These are phyloP conservation scores for Achroia grisella DNA, from an alignment of 1,140 invertebrate genomes.

Conservation along the genomic window DNA sequence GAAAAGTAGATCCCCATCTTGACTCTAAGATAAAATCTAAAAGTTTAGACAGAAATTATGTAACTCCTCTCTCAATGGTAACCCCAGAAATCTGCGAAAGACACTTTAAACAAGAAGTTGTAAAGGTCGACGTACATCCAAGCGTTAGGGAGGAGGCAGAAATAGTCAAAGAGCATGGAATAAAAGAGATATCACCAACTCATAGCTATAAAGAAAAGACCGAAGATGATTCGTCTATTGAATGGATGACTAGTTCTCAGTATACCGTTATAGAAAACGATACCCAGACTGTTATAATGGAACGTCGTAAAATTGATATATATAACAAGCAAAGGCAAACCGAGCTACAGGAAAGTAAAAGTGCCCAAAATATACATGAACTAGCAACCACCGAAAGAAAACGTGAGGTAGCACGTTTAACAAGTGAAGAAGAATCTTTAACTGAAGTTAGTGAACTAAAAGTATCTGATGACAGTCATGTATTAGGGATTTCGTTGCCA, in stretches of 20 bases:
- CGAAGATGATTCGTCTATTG: constrained; percentile 63
- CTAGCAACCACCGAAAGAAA: constrained; percentile 36
- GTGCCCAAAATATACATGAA: constrained; percentile 46
- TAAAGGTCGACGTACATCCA: constrained; percentile 65
- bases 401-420: constrained; percentile 68
- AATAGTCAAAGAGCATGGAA: constrained; percentile 40
- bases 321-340: constrained; percentile 68
- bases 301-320: constrained; percentile 75
- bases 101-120: constrained; percentile 68
- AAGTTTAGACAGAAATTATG: constrained; percentile 74
- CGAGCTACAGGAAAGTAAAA: constrained; percentile 55
- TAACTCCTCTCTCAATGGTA: constrained; percentile 47
- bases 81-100: constrained; percentile 31
- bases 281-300: constrained; percentile 76
- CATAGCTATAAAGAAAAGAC: constrained; percentile 61
- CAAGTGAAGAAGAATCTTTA: constrained; percentile 79
- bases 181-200: constrained; percentile 56
- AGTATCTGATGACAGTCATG: constrained; percentile 67
- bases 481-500: constrained; percentile 54
- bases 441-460: constrained; percentile 77
- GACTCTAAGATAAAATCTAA: constrained; percentile 76
- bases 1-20: constrained; percentile 64
- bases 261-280: constrained; percentile 73
- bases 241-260: constrained; percentile 63
- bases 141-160: constrained; percentile 57